These are phyloP conservation scores for Mycalesis mineus DNA, from an alignment of 2,888 invertebrate genomes.

Conservation along the genomic window DNA sequence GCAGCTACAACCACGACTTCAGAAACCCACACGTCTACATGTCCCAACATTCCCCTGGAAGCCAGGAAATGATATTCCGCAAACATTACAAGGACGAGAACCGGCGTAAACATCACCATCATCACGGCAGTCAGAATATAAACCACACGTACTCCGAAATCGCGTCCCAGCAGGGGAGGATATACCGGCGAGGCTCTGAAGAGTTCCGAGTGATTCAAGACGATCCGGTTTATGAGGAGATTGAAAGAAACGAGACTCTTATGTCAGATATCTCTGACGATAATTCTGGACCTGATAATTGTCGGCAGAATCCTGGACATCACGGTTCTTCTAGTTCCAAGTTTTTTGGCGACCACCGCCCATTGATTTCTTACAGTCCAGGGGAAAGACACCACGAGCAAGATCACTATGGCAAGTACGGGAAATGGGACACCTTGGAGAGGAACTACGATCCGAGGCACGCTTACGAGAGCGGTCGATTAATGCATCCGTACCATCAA, in stretches of 20 bases:
- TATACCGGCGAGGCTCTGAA: constrained; percentile 74
- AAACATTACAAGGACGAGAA: constrained; percentile 71
- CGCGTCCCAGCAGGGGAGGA: constrained; percentile 67
- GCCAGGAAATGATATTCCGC: constrained; percentile 67
- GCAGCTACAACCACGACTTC: constrained; percentile 72
- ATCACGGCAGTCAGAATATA: constrained; percentile 77
- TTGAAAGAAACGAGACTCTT: constrained; percentile 84
- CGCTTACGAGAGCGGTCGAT: constrained; percentile 68
- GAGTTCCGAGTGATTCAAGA: constrained; percentile 80
- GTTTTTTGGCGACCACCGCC: constrained; percentile 88
- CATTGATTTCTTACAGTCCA: constrained; percentile 87
- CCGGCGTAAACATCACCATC: constrained; percentile 69
- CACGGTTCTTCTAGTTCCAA: constrained; percentile 79
- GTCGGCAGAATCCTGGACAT: constrained; percentile 82
- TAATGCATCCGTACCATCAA: constrained; percentile 74
- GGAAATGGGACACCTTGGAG: constrained; percentile 75
- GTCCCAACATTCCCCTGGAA: constrained; percentile 71
- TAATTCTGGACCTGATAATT: constrained; percentile 79
- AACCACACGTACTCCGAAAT: constrained; percentile 90
- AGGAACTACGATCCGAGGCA: constrained; percentile 70
- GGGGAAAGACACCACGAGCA: constrained; percentile 78
- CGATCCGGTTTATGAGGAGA: constrained; percentile 90
- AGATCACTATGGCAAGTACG: constrained; percentile 71
- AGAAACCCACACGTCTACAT: constrained; percentile 71
- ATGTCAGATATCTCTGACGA: constrained; percentile 89